These are phyloP conservation scores for Epistrophe eligans DNA, from an alignment of 2,888 invertebrate species.

Conservation along the genomic window DNA sequence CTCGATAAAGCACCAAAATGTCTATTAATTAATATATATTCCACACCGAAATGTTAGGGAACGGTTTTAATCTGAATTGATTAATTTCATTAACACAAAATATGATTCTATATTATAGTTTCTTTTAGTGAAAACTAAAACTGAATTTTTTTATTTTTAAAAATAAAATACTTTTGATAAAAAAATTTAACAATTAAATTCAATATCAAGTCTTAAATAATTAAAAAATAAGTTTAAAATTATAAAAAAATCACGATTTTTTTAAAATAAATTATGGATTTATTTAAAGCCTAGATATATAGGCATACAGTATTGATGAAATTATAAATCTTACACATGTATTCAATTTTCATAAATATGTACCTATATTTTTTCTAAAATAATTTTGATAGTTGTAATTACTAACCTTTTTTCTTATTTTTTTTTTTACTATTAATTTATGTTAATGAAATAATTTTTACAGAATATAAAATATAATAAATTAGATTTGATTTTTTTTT, in stretches of 20 bases:
- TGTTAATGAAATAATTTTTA: not conserved
- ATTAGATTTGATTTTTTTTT: not conserved
- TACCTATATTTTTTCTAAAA: constrained; percentile 16
- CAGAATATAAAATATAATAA: not conserved
- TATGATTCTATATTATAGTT: not conserved
- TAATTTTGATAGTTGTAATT: constrained; percentile 10
- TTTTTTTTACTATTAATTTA: not conserved
- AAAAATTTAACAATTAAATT: not conserved
- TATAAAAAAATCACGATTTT: not conserved
- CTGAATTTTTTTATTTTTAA: too few relatives aligned
- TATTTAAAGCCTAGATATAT: not conserved
- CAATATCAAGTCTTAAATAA: not conserved
- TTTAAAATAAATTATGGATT: not conserved
- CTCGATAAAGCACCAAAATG: too few relatives aligned
- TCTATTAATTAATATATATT: too few relatives aligned
- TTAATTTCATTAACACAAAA: not conserved
- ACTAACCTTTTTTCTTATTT: constrained; percentile 49
- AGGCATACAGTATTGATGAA: not conserved
- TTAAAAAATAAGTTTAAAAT: not conserved
- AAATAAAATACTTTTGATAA: too few relatives aligned
- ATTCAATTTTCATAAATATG: constrained; percentile 27
- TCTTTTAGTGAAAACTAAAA: too few relatives aligned
- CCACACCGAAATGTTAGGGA: too few relatives aligned
- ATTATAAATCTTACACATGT: constrained; percentile 2
- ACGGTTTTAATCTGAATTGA: too few relatives aligned